Percentiles rank a stretch among this genome's conserved stretches.
These are phyloP conservation scores for Platichthys flesus DNA, from an alignment of 2,113 vertebrate species.

Conservation along the genomic window DNA sequence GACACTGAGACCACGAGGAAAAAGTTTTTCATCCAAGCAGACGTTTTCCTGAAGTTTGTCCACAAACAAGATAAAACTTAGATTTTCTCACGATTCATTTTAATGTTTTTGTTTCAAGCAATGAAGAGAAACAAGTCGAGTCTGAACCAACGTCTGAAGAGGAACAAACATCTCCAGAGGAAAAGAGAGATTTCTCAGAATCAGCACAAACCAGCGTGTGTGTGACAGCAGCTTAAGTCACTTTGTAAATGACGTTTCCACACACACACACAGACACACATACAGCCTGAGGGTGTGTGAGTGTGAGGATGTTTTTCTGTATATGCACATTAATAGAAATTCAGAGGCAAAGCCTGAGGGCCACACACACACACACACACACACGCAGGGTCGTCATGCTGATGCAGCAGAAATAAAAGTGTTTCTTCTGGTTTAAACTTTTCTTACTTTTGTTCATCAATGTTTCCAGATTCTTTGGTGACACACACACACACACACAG, in stretches of 20 bases:
- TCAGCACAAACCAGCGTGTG: conserved; percentile 24
- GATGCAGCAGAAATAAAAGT: conserved; percentile 25
- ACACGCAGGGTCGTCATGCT: conserved; percentile 2
- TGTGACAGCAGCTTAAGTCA: conserved; percentile 32
- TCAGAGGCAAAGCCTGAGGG: conserved; percentile 4
- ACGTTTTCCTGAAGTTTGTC: too few species aligned
- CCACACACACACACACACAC: not conserved
- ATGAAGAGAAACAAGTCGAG: not conserved
- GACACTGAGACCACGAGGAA: too few species aligned
- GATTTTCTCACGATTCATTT: not conserved
- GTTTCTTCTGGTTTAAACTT: conserved; percentile 28
- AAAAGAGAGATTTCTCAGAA: conserved; percentile 12
- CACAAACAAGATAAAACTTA: too few species aligned
- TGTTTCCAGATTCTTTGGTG: not conserved
- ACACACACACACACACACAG: not conserved
- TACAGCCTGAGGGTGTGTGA: conserved; percentile 23
- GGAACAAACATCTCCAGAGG: not conserved
- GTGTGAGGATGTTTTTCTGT: not conserved
- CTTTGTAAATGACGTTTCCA: conserved; percentile 17
- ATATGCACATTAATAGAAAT: conserved; percentile 7
- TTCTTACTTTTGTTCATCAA: not conserved
- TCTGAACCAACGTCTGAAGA: too few species aligned
- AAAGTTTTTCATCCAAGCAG: not conserved
- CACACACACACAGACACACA: not conserved
- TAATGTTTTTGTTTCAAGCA: not conserved